Evolutionary conservation across 2,797 vertebrate species (phyloP).

Genomic region (Prionace glauca): DNA sequence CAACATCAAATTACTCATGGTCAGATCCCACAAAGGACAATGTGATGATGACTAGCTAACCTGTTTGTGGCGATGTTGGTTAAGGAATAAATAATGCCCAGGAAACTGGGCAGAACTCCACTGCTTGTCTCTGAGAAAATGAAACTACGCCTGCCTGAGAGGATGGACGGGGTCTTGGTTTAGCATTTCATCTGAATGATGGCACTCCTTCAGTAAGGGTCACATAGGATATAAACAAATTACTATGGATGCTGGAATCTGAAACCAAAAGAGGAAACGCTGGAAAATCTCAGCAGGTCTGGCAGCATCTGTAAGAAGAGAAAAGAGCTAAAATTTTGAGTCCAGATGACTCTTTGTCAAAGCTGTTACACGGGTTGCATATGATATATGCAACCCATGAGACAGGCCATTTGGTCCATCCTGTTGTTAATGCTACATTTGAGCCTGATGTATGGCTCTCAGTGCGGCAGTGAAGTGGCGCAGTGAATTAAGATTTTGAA

Average conservation of each 20-base stretch:
- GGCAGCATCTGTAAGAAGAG: too few species aligned
- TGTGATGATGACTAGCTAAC: not conserved
- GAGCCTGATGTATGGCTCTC: not conserved
- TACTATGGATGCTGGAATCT: too few species aligned
- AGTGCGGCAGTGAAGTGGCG: not conserved
- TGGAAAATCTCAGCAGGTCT: too few species aligned
- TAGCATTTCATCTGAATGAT: not conserved
- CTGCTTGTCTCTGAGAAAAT: not conserved
- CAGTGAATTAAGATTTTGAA: not conserved
- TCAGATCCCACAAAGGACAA: not conserved
- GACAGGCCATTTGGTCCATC: not conserved
- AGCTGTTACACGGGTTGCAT: not conserved
- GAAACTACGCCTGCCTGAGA: not conserved
- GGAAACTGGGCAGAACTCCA: not conserved
- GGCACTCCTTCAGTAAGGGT: not conserved
- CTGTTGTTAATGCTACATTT: not conserved
- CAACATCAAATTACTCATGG: not conserved
- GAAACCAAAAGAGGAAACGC: too few species aligned
- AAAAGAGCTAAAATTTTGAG: too few species aligned
- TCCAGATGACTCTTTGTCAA: too few species aligned
- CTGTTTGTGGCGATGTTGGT: not conserved
- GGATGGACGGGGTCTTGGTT: not conserved
- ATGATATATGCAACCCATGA: too few species aligned
- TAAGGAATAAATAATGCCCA: not conserved
- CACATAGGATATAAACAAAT: not conserved